These are phyloP conservation scores for Cerastoderma edule DNA, from an alignment of 2,888 invertebrate genomes.

Conservation along the genomic window DNA sequence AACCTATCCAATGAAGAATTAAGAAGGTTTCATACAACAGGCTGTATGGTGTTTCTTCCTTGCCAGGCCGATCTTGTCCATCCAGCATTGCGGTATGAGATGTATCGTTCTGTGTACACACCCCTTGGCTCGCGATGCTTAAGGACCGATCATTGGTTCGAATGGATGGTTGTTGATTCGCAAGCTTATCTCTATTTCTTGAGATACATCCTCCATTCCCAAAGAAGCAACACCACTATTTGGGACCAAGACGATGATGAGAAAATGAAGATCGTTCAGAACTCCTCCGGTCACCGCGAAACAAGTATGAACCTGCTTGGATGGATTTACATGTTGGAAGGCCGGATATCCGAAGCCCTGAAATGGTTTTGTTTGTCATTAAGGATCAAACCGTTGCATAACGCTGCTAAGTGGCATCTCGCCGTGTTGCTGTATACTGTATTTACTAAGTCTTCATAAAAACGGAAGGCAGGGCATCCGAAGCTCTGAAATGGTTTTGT, in stretches of 20 bases:
- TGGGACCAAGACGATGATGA: too few relatives aligned
- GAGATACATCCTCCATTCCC: background rate
- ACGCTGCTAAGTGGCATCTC: constrained; percentile 27
- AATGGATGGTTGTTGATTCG: constrained; percentile 24
- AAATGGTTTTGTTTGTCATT: constrained; percentile 12
- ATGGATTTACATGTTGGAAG: constrained; percentile 8
- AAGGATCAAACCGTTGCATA: constrained; percentile 10
- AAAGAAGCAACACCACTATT: background rate
- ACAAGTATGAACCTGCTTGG: constrained; percentile 20
- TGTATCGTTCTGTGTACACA: constrained; percentile 14
- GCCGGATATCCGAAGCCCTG: background rate
- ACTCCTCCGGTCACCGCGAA: constrained; percentile 14
- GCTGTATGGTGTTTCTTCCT: constrained; percentile 14
- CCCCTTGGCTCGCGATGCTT: background rate
- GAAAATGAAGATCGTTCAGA: too few relatives aligned
- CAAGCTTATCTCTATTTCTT: constrained; percentile 24
- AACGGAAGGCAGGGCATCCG: too few relatives aligned
- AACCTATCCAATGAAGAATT: background rate
- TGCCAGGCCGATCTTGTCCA: constrained; percentile 4
- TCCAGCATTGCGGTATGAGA: constrained; percentile 11
- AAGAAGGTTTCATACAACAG: background rate
- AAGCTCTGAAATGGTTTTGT: too few relatives aligned
- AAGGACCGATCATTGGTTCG: constrained; percentile 14
- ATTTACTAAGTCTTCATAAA: too few relatives aligned
- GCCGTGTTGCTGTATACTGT: background rate